Percentiles rank a stretch among this genome's conserved stretches.
Conservation (phyloP, 2,888 invertebrate genomes). For the Oxytorus armatus region DNA sequence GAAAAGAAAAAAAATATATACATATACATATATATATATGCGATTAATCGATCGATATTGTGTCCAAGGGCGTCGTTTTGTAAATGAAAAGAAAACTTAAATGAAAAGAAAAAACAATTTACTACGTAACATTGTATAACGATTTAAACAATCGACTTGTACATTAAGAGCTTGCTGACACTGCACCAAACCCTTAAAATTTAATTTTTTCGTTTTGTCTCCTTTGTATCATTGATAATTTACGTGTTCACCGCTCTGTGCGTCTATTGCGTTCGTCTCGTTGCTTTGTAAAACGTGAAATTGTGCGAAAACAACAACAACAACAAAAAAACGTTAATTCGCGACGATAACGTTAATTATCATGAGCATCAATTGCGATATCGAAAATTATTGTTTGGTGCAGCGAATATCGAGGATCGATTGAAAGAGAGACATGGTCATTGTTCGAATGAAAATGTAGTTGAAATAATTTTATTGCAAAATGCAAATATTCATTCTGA, state of each 20-base stretch:
- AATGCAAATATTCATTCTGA: too few relatives aligned
- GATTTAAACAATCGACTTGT: conserved; percentile 42
- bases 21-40: too few relatives aligned
- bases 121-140: conserved; percentile 28
- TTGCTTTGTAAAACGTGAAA: conserved; percentile 34
- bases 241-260: conserved; percentile 33
- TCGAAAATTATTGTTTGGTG: background rate
- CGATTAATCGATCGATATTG: conserved; percentile 15
- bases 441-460: conserved; percentile 8
- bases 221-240: too few relatives aligned
- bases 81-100: conserved; percentile 25
- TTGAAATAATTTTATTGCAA: too few relatives aligned
- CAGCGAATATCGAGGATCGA: background rate
- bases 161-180: conserved; percentile 42
- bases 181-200: conserved; percentile 19
- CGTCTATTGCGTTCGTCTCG: too few relatives aligned
- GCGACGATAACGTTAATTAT: conserved; percentile 25
- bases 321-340: background rate
- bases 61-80: conserved; percentile 43
- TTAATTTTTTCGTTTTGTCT: conserved; percentile 43
- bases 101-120: conserved; percentile 15
- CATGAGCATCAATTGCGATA: conserved; percentile 12
- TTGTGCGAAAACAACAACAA: background rate
- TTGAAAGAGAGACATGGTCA: conserved; percentile 7
- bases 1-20: conserved; percentile 3